A percentile compares a stretch with the other conserved stretches of the same genome.
phyloP scores from a whole-genome alignment of 2,888 invertebrate genomes.

The Cistogaster globosa region DNA sequence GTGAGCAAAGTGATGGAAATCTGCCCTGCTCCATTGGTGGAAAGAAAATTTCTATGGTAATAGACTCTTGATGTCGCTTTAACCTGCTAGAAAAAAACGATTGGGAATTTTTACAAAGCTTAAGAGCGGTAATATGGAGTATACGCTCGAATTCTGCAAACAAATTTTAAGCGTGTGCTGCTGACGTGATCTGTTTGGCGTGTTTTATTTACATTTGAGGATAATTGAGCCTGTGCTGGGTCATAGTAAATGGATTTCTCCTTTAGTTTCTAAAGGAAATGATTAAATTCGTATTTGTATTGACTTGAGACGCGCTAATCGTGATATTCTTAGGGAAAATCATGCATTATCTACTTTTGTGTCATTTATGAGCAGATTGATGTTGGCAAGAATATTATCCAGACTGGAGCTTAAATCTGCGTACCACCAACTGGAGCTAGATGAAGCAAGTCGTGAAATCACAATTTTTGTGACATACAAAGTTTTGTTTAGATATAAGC shows the following conservation, averaged over 20 bases:
- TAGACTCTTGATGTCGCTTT: conserved; percentile 37
- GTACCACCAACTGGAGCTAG: conserved; percentile 74
- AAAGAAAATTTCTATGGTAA: conserved; percentile 30
- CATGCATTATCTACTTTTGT: conserved; percentile 74
- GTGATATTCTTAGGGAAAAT: conserved; percentile 28
- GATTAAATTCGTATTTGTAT: conserved; percentile 49
- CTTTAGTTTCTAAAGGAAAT: conserved; percentile 65
- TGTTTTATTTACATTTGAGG: no score
- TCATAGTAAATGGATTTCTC: conserved; percentile 76
- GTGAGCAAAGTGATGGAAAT: conserved; percentile 27
- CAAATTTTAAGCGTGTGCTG: conserved; percentile 59
- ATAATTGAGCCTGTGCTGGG: no score
- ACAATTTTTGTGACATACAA: conserved; percentile 65
- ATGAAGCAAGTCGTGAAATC: conserved; percentile 63
- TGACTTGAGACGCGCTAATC: conserved; percentile 52
- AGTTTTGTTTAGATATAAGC: conserved; percentile 76
- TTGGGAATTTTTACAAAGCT: conserved; percentile 37
- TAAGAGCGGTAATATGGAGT: neutral
- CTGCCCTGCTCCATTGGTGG: conserved; percentile 41
- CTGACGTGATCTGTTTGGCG: no score
- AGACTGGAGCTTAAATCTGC: conserved; percentile 77
- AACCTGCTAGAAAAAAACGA: conserved; percentile 57
- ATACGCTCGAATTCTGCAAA: conserved; percentile 42
- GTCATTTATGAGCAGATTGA: conserved; percentile 72
- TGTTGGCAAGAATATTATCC: conserved; percentile 71